Evolutionary conservation across 2,113 vertebrate species (phyloP).

Genomic region (Engystomops pustulosus): DNA sequence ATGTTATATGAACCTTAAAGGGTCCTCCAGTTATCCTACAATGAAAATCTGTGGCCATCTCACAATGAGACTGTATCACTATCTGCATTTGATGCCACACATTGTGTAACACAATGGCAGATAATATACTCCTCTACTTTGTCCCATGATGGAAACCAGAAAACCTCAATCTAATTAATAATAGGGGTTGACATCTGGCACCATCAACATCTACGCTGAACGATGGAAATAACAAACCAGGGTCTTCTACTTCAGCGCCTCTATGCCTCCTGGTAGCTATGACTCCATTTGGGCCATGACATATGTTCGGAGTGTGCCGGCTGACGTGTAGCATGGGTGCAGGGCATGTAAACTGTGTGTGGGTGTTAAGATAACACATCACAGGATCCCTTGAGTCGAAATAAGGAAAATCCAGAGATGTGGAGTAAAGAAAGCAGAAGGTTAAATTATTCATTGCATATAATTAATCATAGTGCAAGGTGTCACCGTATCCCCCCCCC

Average conservation of each 20-base stretch:
- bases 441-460: conserved; percentile 24
- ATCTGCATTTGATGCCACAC: no score
- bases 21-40: no score
- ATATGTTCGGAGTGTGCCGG: not conserved
- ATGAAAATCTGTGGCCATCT: no score
- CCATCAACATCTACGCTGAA: no score
- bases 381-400: not conserved
- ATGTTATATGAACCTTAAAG: no score
- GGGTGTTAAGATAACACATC: not conserved
- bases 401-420: not conserved
- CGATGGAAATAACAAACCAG: not conserved
- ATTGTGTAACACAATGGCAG: no score
- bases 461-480: not conserved
- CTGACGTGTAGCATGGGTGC: not conserved
- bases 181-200: no score
- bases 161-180: no score
- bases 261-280: not conserved
- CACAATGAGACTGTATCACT: no score
- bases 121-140: no score
- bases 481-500: not conserved
- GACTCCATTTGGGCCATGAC: not conserved
- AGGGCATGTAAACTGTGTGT: not conserved
- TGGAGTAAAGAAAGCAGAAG: not conserved
- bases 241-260: not conserved
- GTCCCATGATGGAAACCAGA: no score